Conservation (phyloP, 2,888 invertebrate genomes). For the Oscheius onirici region DNA sequence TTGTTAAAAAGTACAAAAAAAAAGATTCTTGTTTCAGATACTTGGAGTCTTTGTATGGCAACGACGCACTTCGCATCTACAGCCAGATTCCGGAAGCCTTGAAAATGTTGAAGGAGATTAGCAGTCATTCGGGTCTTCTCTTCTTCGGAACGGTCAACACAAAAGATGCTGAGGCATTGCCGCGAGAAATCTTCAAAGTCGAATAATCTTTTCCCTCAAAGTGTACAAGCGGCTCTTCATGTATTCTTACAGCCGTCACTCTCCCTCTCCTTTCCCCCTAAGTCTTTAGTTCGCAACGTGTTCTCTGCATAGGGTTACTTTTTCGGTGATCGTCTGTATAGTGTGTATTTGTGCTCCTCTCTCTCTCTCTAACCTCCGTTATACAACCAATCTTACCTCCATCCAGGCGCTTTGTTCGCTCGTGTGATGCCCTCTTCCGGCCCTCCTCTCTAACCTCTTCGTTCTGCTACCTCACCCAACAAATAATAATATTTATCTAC, state of each 20-base stretch:
- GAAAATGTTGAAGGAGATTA: slow-evolving; percentile 56
- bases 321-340: slow-evolving; percentile 22
- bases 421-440: slow-evolving; percentile 20
- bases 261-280: background rate
- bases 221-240: slow-evolving; percentile 3
- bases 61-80: slow-evolving; percentile 52
- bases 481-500: background rate
- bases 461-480: slow-evolving; percentile 15
- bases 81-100: slow-evolving; percentile 57
- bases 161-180: slow-evolving; percentile 60
- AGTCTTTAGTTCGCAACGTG: slow-evolving; percentile 14
- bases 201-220: slow-evolving; percentile 21
- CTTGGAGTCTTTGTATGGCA: slow-evolving; percentile 65
- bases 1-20: slow-evolving; percentile 13
- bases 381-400: slow-evolving; percentile 30
- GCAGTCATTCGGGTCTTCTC: slow-evolving; percentile 55
- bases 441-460: slow-evolving; percentile 8
- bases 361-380: slow-evolving; percentile 1
- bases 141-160: slow-evolving; percentile 63
- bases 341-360: slow-evolving; percentile 21
- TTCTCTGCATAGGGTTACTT: slow-evolving; percentile 20
- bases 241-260: background rate
- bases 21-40: slow-evolving; percentile 53
- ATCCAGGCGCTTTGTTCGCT: slow-evolving; percentile 14
- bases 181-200: slow-evolving; percentile 64